Evolutionary conservation across 2,888 invertebrate species (phyloP), one percentile per base, ranked within the genome.

Genomic region (Pyrochroa serraticornis): DNA sequence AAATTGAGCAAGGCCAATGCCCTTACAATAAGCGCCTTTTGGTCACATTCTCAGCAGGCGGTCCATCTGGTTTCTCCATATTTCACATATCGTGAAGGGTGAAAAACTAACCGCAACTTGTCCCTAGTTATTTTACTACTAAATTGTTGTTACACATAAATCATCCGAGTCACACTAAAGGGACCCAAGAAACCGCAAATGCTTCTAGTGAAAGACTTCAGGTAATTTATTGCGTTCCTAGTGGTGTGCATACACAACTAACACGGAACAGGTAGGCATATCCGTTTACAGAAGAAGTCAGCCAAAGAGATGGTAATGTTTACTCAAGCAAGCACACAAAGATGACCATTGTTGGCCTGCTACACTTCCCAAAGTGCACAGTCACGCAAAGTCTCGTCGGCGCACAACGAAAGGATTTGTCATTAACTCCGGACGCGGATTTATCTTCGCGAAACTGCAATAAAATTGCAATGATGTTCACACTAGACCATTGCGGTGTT

Each of bases 251-350:
- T 46, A 54, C 39, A 54, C 42, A 30, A 33, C 41, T 45, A 47
- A 50, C 36, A 35, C 36, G 36, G 47, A 51, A 51, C 57, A 51
- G 57, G 57, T 57, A 57, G 51, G 37, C 42, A 52, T 57, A 57
- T 51, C 47, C 51, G 57, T 57, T 57, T 52, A 57, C 57, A 51
- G 51, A 57, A 51, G 56, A 32, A 56, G 56, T 42, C 49, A 36
- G 44, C 44, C 56, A 49, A 56, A 56, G 47, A 44, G 57, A 45
- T 58, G 46, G 56, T 50, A 56, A 53, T 60, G 59, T 62, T 62
- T 62, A 50, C 62, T 35, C 51, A 63, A 51, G 60, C 54, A 57
- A 44, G 46, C 54, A 44, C 49, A 60, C 58, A 63, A 62, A 53
- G 59, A 47, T 57, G 46, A 46, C 58, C 58, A 58, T 54, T 52